Evolutionary conservation across 2,113 vertebrate genomes (phyloP), one percentile per base, ranked within the genome.

Genomic region (Percopsis transmontana): DNA sequence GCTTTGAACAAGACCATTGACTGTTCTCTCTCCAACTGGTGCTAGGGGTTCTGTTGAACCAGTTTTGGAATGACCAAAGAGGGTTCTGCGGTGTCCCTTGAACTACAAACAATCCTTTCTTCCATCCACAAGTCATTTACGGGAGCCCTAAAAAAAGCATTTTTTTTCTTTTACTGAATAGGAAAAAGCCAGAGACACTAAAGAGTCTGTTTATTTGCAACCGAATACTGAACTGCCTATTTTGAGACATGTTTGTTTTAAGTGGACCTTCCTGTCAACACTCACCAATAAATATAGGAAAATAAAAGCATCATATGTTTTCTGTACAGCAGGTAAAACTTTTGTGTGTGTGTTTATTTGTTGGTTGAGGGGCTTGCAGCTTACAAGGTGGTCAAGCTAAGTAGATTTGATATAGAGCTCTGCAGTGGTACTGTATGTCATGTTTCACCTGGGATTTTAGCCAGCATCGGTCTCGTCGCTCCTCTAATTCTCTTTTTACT

Each of bases 1-100:
- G n/a, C 76, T 85, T 74, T 64, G 54, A 79, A 77, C 65, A 70
- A 79, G 78, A 83, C 68, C 70, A 81, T 72, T 66, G 64, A 81
- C 76, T 81, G 66, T 69, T 75, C 69, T 81, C 76, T 76, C 60
- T 45, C 73, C 73, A 77, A 77, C 58, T 52, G 58, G 50, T 41
- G 41, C 27, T 53, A 54, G 62, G 67, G 77, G 79, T 82, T 79
- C 72, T 79, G 80, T 70, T 71, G 79, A 86, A 81, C 42, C 5
- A 58, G 85, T 85, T 87, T 90, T 82, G 62, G 54, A 66, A 72
- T 80, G 79, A 83, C 81, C 71, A 20, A 68, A 75, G 69, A 57
- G 69, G 63, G 13, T 14, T 40, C 72, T 48, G 74, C n/a, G n/a
- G n/a, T n/a, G 27, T 33, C 27, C 27, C 27, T 33, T 33, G 1